A percentile compares a stretch with the other conserved stretches of the same genome.
Conservation (phyloP, 2,888 invertebrate genomes). For the Ornithoptera alexandrae region DNA sequence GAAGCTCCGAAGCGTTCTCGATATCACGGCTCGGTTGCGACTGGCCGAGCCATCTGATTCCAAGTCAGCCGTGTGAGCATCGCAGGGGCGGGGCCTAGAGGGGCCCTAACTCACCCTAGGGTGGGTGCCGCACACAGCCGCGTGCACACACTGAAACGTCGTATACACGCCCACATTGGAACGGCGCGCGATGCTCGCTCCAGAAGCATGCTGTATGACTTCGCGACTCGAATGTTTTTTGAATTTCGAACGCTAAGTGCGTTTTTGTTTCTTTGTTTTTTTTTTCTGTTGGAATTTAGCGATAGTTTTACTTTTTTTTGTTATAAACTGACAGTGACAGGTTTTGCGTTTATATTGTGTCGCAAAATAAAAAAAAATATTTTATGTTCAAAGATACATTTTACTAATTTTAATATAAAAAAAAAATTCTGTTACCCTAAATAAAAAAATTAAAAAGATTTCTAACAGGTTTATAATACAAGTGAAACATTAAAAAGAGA, state of each 20-base stretch:
- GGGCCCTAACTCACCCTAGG: constrained; percentile 58
- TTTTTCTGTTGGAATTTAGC: constrained; percentile 9
- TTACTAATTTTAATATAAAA: too few species aligned
- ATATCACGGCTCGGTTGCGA: constrained; percentile 78
- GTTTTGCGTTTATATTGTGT: neutral
- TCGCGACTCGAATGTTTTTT: constrained; percentile 36
- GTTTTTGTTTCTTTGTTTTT: constrained; percentile 32
- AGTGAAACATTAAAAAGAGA: too few species aligned
- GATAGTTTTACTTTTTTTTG: constrained; percentile 12
- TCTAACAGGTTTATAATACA: too few species aligned
- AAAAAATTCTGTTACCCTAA: too few species aligned
- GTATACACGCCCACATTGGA: constrained; percentile 53
- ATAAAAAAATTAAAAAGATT: too few species aligned
- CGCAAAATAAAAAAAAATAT: neutral
- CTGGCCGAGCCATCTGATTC: constrained; percentile 79
- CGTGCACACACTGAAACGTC: constrained; percentile 37
- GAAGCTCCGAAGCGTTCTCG: constrained; percentile 76
- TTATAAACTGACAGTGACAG: constrained; percentile 1
- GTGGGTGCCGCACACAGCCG: constrained; percentile 56
- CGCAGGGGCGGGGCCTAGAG: constrained; percentile 67
- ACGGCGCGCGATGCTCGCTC: constrained; percentile 51
- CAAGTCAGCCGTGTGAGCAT: constrained; percentile 80
- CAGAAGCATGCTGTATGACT: constrained; percentile 41
- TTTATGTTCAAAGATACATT: neutral
- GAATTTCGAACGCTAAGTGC: constrained; percentile 40